Percentiles rank a stretch among this genome's conserved stretches.
These are phyloP conservation scores for Sternarchorhynchus goeldii DNA, from an alignment of 2,797 vertebrate species.

Conservation along the genomic window DNA sequence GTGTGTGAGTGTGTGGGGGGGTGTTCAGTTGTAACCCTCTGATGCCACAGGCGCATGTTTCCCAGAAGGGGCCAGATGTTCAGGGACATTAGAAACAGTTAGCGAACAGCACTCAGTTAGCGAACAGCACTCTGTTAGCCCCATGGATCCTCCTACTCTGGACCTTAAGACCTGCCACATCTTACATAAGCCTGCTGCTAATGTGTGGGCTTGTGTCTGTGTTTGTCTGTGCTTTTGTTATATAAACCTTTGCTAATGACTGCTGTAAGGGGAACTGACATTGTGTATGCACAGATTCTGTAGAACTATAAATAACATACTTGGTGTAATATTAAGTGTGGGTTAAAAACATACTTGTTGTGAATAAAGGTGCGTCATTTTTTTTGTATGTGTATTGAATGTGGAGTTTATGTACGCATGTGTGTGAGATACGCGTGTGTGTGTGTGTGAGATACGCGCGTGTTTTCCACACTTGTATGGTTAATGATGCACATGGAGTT, in stretches of 20 bases:
- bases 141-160: constrained; percentile 31
- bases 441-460: constrained; percentile 1
- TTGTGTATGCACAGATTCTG: constrained; percentile 11
- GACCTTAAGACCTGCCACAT: constrained; percentile 3
- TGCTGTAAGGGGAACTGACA: constrained; percentile 13
- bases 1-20: too few relatives aligned
- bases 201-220: constrained; percentile 12
- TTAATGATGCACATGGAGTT: constrained; percentile 15
- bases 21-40: too few relatives aligned
- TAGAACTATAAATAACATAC: constrained; percentile 20
- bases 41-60: constrained; percentile 27
- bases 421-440: background rate
- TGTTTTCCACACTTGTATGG: constrained; percentile 1
- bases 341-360: too few relatives aligned
- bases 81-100: constrained; percentile 29
- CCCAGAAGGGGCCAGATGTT: constrained; percentile 42
- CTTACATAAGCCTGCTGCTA: constrained; percentile 31
- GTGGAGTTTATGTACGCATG: background rate
- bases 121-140: background rate
- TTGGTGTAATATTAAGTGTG: too few relatives aligned
- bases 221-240: constrained; percentile 8
- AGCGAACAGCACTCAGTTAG: background rate
- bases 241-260: constrained; percentile 13
- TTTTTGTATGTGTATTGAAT: background rate
- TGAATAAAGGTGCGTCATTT: background rate